Base-by-base conservation (phyloP, 92 coral and sea anemone species). In the Paragorgia papillata region DNA sequence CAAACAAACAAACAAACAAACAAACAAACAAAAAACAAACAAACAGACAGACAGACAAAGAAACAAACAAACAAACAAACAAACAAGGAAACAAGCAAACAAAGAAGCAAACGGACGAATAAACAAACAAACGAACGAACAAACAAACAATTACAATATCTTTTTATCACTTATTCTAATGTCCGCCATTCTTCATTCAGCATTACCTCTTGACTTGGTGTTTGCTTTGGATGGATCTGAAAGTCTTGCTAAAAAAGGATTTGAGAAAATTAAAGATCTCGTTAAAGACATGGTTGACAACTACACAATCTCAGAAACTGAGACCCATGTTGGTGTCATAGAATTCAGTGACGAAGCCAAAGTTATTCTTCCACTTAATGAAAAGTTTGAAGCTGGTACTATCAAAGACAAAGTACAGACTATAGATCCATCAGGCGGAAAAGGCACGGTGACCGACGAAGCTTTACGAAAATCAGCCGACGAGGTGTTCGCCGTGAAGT, bases 181-280 rank as follows among this genome's bases (percentile, higher is more conserved):
- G n/a, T n/a, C n/a, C n/a, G n/a, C n/a, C n/a, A 51, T 56, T 28
- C 7, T 56, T 14, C 2, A 4, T 56, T 13, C 33, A 56, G 62
- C 14, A 56, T 56, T 56, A 28, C 5, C 22, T 3, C 62, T 56
- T 17, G 62, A 56, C 50, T n/a, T 39, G 46, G 78, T 71, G 50
- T 87, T 90, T 24, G 91, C 91, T 3, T 74, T 90, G 58, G 78
- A 85, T 30, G 82, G 89, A 51, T 66, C 86, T 0, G 81, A 88
- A 61, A 39, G 57, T 44, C 76, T 79, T 32, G 87, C 88, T 6
- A 87, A 88, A 44, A 79, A 68, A 49, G 85, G 84, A 73, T 86
- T 90, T 20, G 79, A 68, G 6, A 78, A 78, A 55, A 64, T 71
- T 58, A 88, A 86, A 81, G 90, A 84, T 75, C 79, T 85, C 69